phyloP scores from a whole-genome alignment of 1,140 invertebrate genomes.

The Charaxes varanes region DNA sequence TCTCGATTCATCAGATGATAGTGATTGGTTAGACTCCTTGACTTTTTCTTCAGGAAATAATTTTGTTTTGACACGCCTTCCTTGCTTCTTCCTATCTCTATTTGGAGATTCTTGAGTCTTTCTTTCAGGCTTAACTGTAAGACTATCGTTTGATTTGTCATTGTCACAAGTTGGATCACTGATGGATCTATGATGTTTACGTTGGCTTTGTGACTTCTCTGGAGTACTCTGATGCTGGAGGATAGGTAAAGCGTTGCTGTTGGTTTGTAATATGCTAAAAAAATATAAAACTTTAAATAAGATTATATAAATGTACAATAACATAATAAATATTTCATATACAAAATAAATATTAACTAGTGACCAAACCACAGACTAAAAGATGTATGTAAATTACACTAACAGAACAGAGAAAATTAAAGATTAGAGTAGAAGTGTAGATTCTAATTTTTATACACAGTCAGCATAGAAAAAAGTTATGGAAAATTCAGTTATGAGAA shows the following conservation, averaged over 20 bases:
- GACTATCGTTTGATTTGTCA: constrained; percentile 42
- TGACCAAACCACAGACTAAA: neutral
- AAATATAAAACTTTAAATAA: constrained; percentile 3
- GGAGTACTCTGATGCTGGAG: constrained; percentile 50
- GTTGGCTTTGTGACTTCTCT: constrained; percentile 37
- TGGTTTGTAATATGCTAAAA: constrained; percentile 57
- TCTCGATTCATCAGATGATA: constrained; percentile 56
- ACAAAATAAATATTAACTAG: too few relatives aligned
- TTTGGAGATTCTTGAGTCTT: constrained; percentile 54
- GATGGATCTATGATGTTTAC: constrained; percentile 51
- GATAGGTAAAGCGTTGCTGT: constrained; percentile 43
- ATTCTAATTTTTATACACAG: too few relatives aligned
- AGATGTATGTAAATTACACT: neutral
- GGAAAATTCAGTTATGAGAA: too few relatives aligned
- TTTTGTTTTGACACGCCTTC: constrained; percentile 54
- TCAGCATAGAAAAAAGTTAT: too few relatives aligned
- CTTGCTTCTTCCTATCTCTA: constrained; percentile 42
- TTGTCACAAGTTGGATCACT: constrained; percentile 57
- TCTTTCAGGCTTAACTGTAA: constrained; percentile 36
- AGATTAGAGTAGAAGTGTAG: constrained; percentile 3
- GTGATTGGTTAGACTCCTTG: constrained; percentile 28
- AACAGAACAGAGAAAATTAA: neutral
- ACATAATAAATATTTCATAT: neutral
- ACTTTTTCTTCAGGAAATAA: constrained; percentile 48
- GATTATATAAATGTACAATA: neutral